A percentile compares a stretch with the other conserved stretches of the same genome.
Conservation (phyloP, 2,797 vertebrate genomes). For the Macrochelys suwanniensis region DNA sequence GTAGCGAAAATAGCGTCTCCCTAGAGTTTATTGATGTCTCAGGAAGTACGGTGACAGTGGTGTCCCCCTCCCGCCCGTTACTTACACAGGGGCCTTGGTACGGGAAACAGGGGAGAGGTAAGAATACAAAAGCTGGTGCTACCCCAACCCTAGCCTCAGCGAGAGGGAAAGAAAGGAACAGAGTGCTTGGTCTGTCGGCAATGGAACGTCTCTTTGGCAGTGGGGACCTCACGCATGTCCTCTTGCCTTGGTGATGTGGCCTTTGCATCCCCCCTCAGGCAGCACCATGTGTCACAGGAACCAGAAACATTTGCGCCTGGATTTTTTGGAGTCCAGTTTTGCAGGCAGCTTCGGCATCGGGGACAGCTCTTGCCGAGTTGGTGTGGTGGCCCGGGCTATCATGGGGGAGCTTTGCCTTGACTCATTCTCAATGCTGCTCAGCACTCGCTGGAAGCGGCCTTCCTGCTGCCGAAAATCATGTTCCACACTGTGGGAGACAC, state of each 20-base stretch:
- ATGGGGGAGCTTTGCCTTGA: neutral
- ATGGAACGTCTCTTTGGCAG: neutral
- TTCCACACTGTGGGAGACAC: conserved; percentile 67
- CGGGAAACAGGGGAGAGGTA: neutral
- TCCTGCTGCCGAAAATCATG: conserved; percentile 80
- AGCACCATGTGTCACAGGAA: conserved; percentile 55
- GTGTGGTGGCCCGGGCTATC: accelerated
- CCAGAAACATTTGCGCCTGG: conserved; percentile 76
- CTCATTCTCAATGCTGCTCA: conserved; percentile 64
- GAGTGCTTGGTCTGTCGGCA: conserved; percentile 20
- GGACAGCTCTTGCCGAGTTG: neutral
- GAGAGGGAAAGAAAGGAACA: conserved; percentile 39
- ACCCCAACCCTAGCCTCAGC: conserved; percentile 52
- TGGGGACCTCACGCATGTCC: neutral
- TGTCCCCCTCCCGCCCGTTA: neutral
- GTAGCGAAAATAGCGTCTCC: conserved; percentile 66
- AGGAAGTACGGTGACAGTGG: conserved; percentile 36
- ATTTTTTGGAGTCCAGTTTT: conserved; percentile 64
- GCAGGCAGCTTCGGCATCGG: neutral
- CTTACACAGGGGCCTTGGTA: neutral
- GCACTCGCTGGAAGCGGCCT: conserved; percentile 73
- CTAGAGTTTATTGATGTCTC: conserved; percentile 66
- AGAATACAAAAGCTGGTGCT: conserved; percentile 76
- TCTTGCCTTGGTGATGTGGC: neutral
- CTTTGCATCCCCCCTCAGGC: neutral